Conservation (phyloP, 1,140 invertebrate species). For the Brachionus manjavacas region DNA sequence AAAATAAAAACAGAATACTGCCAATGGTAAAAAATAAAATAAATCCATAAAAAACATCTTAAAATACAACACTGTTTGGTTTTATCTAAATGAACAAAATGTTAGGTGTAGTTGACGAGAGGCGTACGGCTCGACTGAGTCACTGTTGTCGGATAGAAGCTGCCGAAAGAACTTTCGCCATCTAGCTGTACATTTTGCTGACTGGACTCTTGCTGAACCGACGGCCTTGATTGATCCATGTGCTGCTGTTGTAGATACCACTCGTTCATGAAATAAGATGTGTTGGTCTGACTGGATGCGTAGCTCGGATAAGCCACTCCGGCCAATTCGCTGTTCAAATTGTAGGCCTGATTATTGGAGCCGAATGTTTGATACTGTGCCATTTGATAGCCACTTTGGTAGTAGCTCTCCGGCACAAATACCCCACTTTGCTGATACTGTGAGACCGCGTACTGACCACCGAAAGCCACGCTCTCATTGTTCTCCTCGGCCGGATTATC, state of each 20-base stretch:
- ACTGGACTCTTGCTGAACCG: background rate
- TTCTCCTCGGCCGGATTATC: background rate
- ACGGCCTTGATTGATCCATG: background rate
- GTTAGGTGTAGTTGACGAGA: background rate
- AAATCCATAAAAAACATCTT: background rate
- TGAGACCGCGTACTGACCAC: background rate
- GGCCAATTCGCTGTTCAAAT: background rate
- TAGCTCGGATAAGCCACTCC: background rate
- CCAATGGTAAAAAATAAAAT: background rate
- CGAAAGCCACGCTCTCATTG: background rate
- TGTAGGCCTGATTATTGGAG: background rate
- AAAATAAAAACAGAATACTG: slow-evolving; percentile 10
- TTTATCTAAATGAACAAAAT: background rate
- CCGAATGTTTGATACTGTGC: background rate
- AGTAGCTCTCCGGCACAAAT: background rate
- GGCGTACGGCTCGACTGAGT: background rate
- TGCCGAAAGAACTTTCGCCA: background rate
- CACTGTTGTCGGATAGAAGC: slow-evolving; percentile 5
- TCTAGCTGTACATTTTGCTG: background rate
- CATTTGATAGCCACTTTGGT: slow-evolving; percentile 1
- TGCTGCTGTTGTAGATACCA: slow-evolving; percentile 7
- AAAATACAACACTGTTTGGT: slow-evolving; percentile 26
- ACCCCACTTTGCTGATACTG: background rate
- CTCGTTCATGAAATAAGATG: slow-evolving; percentile 26
- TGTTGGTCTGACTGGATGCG: background rate